These are phyloP conservation scores for Paramacrobiotus metropolitanus DNA, from an alignment of 1,140 invertebrate species.

Conservation along the genomic window DNA sequence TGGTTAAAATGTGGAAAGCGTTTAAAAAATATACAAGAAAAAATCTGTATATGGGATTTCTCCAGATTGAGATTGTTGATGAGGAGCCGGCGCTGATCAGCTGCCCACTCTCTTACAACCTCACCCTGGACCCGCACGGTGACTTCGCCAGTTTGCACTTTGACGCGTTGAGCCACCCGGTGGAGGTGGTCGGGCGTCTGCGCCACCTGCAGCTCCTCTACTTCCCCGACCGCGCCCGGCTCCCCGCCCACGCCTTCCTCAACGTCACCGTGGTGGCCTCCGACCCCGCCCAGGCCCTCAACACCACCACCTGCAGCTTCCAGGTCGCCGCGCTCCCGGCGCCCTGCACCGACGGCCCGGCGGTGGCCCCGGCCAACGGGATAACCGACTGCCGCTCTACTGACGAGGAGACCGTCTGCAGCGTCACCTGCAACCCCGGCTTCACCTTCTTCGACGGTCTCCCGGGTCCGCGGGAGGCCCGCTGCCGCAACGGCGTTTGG, in stretches of 20 bases:
- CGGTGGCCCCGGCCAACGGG: slow-evolving; percentile 62
- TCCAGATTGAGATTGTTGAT: slow-evolving; percentile 52
- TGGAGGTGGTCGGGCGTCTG: slow-evolving; percentile 59
- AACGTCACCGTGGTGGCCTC: background rate
- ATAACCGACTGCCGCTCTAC: slow-evolving; percentile 53
- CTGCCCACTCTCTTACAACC: slow-evolving; percentile 3
- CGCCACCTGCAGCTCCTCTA: slow-evolving; percentile 71
- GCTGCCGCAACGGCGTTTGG: no score
- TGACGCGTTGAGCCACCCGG: slow-evolving; percentile 69
- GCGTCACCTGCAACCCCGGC: slow-evolving; percentile 69
- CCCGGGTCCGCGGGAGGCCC: no score
- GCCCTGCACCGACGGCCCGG: slow-evolving; percentile 76
- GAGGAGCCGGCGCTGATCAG: slow-evolving; percentile 18
- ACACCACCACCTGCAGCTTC: slow-evolving; percentile 11
- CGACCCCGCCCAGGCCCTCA: background rate
- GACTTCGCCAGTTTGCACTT: slow-evolving; percentile 65
- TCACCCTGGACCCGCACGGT: slow-evolving; percentile 49
- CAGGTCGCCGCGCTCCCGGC: slow-evolving; percentile 65
- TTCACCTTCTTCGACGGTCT: slow-evolving; percentile 37
- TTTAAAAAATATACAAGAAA: slow-evolving; percentile 68
- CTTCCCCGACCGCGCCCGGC: slow-evolving; percentile 50
- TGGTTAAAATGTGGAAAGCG: background rate
- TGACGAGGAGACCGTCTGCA: slow-evolving; percentile 44
- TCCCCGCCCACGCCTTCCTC: slow-evolving; percentile 11
- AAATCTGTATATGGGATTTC: slow-evolving; percentile 64